Conservation (phyloP, 2,113 vertebrate species). For the Siniperca chuatsi region DNA sequence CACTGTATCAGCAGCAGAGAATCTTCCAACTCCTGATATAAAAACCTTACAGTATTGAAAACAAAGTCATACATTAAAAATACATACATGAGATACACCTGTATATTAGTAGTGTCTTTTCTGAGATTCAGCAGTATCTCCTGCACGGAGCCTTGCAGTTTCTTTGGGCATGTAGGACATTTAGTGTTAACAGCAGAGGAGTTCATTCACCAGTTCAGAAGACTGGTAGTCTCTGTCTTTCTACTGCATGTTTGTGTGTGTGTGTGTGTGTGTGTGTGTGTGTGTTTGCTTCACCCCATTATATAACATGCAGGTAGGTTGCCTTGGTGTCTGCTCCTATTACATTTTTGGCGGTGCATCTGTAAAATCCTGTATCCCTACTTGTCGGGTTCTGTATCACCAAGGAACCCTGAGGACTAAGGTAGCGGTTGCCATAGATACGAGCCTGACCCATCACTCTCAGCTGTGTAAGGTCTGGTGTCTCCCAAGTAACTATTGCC, state of each 20-base stretch:
- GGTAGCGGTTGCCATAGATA: constrained; percentile 90
- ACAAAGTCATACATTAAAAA: constrained; percentile 32
- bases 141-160: constrained; percentile 79
- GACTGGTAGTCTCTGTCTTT: constrained; percentile 25
- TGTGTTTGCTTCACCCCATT: constrained; percentile 54
- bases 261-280: constrained; percentile 21
- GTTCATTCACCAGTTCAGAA: constrained; percentile 38
- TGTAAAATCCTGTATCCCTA: constrained; percentile 92
- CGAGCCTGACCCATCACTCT: constrained; percentile 86
- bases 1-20: neutral
- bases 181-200: constrained; percentile 23
- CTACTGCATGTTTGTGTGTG: constrained; percentile 16
- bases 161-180: constrained; percentile 66
- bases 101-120: constrained; percentile 46
- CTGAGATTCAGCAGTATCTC: constrained; percentile 71
- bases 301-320: constrained; percentile 94
- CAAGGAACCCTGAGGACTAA: constrained; percentile 91
- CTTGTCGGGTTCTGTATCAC: constrained; percentile 89
- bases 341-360: constrained; percentile 92
- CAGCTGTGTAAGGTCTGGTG: constrained; percentile 89
- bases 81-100: constrained; percentile 35
- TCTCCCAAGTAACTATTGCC: constrained; percentile 91
- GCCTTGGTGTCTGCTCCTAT: constrained; percentile 91
- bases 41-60: constrained; percentile 30
- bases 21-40: neutral